phyloP scores from a whole-genome alignment of 2,113 vertebrate species.

The Protobothrops mucrosquamatus region DNA sequence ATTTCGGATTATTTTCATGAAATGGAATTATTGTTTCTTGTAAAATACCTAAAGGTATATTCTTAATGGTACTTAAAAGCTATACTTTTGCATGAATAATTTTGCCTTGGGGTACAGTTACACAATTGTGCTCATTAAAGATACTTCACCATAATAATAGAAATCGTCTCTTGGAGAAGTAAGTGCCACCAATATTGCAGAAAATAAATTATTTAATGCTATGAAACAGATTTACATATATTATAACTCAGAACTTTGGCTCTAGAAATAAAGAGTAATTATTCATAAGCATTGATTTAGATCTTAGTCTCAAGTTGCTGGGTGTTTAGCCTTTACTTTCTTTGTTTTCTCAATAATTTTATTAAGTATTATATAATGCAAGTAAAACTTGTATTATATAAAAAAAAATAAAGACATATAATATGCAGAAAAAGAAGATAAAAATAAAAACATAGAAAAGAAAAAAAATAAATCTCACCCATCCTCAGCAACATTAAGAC shows the following conservation, averaged over 20 bases:
- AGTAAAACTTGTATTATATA: neutral
- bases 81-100: slow-evolving; percentile 61
- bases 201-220: slow-evolving; percentile 54
- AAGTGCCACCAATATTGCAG: slow-evolving; percentile 48
- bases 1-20: slow-evolving; percentile 53
- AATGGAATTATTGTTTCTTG: slow-evolving; percentile 49
- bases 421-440: neutral
- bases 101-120: slow-evolving; percentile 72
- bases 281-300: neutral
- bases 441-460: neutral
- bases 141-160: slow-evolving; percentile 74
- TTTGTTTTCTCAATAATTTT: neutral
- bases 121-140: slow-evolving; percentile 72
- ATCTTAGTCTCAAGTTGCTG: neutral
- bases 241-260: slow-evolving; percentile 23
- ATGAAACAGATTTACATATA: slow-evolving; percentile 42
- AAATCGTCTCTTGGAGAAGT: slow-evolving; percentile 70
- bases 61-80: slow-evolving; percentile 54
- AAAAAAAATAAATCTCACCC: neutral
- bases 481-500: neutral
- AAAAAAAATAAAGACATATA: too few species aligned
- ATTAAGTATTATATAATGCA: neutral
- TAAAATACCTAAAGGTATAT: slow-evolving; percentile 61
- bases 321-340: neutral
- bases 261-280: slow-evolving; percentile 23